These are phyloP conservation scores for Drosophila acutilabella DNA, from an alignment of 2,888 invertebrate genomes.

Conservation along the genomic window DNA sequence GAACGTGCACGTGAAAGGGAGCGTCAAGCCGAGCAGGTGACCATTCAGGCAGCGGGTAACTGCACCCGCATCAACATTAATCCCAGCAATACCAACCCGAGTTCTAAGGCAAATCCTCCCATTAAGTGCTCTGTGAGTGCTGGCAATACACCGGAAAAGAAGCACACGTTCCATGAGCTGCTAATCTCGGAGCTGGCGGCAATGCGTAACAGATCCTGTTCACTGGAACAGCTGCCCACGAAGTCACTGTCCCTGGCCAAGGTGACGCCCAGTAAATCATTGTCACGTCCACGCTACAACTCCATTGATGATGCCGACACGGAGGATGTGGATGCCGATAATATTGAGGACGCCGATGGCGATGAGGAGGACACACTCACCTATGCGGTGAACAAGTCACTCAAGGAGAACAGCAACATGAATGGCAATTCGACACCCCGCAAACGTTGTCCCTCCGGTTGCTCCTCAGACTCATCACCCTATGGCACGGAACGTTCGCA, in stretches of 20 bases:
- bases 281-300: conserved; percentile 70
- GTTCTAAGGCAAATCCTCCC: conserved; percentile 12
- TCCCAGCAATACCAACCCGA: conserved; percentile 19
- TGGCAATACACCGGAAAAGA: conserved; percentile 82
- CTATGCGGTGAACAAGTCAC: conserved; percentile 72
- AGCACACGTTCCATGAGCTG: conserved; percentile 87
- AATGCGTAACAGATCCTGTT: conserved; percentile 86
- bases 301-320: conserved; percentile 74
- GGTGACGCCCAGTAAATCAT: conserved; percentile 48
- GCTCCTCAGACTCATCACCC: conserved; percentile 85
- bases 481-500: conserved; percentile 84
- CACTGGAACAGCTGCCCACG: conserved; percentile 82
- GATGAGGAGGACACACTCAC: conserved; percentile 70
- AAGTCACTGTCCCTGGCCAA: conserved; percentile 45
- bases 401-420: conserved; percentile 56
- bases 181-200: conserved; percentile 89
- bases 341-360: conserved; percentile 80
- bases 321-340: conserved; percentile 81
- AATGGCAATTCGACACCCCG: conserved; percentile 69
- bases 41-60: conserved; percentile 70
- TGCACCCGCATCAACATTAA: conserved; percentile 82
- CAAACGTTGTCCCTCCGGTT: conserved; percentile 84
- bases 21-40: conserved; percentile 50
- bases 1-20: conserved; percentile 26
- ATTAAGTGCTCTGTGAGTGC: conserved; percentile 66